Base-by-base conservation (phyloP, 53 echinoderm and acorn worm species). In the Stichopus horrens region DNA sequence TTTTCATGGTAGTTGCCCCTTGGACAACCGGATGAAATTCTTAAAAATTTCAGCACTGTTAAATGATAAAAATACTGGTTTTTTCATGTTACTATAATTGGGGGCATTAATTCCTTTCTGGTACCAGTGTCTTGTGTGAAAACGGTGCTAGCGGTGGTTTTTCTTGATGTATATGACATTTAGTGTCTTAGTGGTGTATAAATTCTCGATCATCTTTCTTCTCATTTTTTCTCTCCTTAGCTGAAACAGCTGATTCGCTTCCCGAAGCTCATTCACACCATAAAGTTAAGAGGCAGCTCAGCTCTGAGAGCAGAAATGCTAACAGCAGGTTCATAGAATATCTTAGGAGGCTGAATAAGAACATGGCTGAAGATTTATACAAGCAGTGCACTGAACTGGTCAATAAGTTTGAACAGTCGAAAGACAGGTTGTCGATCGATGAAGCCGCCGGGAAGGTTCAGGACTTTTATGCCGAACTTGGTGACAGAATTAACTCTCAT, bases 381-480 rank as follows among this genome's bases (percentile, higher is more conserved):
- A 93, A 91, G 82, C 93, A 92, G 75, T 95, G 97, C 82, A 86
- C 88, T 10, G 89, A 91, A 23, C 91, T 97, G 7, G 93, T 92
- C 13, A 95, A 97, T 76, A 75, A 91, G 73, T 85, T 97, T 5
- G 90, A 92, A 52, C 74, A 88, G 65, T 23, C 66, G 21, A 74
- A 88, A 4, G 76, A 65, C 54, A 77, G 91, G 20, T 60, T 91
- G 4, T 82, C 89, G n/a, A 87, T 94, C 8, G 97, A 97, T 75
- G 95, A 97, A 83, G 95, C 93, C 65, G 95, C 95, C 0, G 97
- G 93, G 89, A 74, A 91, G 84, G 94, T 97, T 21, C 97, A 97
- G 83, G 97, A 97, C 86, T 97, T 97, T 89, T 97, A 97, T 53
- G 91, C 90, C 23, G 91, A 91, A 79, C 91, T 95, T 67, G 87